A percentile compares a stretch with the other conserved stretches of the same genome.
These are phyloP conservation scores for Fulmarus glacialis DNA, from an alignment of 2,113 vertebrate genomes.

Conservation along the genomic window DNA sequence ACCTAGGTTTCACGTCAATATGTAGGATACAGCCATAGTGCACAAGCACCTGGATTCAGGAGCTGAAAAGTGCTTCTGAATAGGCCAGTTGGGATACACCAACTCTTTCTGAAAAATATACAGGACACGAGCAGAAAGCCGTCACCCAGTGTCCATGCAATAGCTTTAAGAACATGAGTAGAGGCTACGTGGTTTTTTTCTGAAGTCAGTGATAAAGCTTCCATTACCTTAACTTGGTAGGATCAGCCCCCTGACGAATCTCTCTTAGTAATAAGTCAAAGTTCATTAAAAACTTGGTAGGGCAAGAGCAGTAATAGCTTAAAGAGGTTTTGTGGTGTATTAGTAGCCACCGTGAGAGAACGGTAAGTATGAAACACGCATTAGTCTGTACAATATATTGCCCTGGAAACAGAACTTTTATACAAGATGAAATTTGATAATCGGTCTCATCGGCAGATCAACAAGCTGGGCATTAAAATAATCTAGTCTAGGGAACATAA, in stretches of 20 bases:
- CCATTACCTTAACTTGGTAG: neutral
- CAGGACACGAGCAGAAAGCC: neutral
- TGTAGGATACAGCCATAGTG: neutral
- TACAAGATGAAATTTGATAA: constrained; percentile 47
- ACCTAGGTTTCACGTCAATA: neutral
- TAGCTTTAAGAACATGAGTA: neutral
- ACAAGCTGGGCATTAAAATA: neutral
- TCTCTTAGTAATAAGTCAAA: neutral
- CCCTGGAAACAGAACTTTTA: constrained; percentile 4
- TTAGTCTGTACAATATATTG: neutral
- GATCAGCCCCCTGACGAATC: neutral
- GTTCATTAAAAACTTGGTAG: neutral
- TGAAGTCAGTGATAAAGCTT: neutral
- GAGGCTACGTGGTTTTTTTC: neutral
- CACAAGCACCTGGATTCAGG: neutral
- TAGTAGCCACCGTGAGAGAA: neutral
- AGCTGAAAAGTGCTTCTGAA: neutral
- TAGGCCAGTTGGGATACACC: neutral
- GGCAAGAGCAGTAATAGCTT: neutral
- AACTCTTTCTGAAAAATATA: neutral
- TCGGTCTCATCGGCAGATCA: neutral
- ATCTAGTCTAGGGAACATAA: constrained; percentile 27
- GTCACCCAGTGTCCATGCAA: neutral
- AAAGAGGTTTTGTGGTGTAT: neutral
- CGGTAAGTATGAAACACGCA: neutral